Evolutionary conservation across 2,888 invertebrate genomes (phyloP).

Genomic region (Campoplex capitator): DNA sequence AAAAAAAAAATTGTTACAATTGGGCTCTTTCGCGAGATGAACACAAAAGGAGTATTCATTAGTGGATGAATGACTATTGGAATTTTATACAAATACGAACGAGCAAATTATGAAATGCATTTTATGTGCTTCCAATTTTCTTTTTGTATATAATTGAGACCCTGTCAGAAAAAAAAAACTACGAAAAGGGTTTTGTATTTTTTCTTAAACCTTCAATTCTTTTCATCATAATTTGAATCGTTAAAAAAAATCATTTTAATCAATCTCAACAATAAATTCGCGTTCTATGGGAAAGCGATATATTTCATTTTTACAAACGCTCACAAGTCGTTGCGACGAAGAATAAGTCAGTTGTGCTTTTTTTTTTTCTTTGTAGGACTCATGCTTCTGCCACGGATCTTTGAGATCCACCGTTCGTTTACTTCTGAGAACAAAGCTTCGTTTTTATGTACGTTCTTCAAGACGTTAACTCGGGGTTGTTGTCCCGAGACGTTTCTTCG

Average conservation of each 20-base stretch:
- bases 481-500: slow-evolving; percentile 10
- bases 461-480: slow-evolving; percentile 21
- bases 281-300: background rate
- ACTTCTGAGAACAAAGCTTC: background rate
- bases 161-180: background rate
- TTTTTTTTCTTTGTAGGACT: background rate
- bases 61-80: slow-evolving; percentile 8
- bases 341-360: slow-evolving; percentile 1
- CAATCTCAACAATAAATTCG: background rate
- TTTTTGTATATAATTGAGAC: background rate
- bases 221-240: background rate
- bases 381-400: background rate
- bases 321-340: background rate
- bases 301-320: background rate
- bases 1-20: slow-evolving; percentile 77
- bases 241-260: background rate
- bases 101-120: background rate
- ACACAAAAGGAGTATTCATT: slow-evolving; percentile 11
- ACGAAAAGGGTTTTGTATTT: background rate
- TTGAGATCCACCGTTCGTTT: slow-evolving; percentile 14
- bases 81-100: background rate
- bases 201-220: too few relatives aligned
- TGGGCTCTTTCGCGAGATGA: slow-evolving; percentile 74
- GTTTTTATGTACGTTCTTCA: background rate
- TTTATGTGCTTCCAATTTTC: background rate